A percentile compares a stretch with the other conserved stretches of the same genome.
These are phyloP conservation scores for Fundulus diaphanus DNA, from an alignment of 2,797 vertebrate genomes.

Conservation along the genomic window DNA sequence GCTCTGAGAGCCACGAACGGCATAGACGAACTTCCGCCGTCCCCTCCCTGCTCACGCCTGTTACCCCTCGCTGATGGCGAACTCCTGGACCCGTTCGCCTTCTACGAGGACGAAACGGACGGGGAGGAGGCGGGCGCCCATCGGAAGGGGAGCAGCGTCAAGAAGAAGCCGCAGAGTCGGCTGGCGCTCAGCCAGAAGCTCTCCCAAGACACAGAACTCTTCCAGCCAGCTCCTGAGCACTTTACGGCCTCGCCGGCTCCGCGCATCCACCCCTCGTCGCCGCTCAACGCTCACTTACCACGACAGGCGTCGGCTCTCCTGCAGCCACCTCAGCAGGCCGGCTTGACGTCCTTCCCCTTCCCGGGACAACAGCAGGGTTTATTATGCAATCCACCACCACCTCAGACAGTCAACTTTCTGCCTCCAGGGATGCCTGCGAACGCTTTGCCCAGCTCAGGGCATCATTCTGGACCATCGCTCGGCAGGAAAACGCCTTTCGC, in stretches of 20 bases:
- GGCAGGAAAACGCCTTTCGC: slow-evolving; percentile 86
- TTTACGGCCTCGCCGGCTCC: slow-evolving; percentile 91
- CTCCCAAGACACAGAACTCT: slow-evolving; percentile 83
- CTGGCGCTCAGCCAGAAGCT: slow-evolving; percentile 91
- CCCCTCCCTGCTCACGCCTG: slow-evolving; percentile 91
- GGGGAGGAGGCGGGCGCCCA: slow-evolving; percentile 86
- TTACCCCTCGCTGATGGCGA: slow-evolving; percentile 90
- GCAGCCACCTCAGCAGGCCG: slow-evolving; percentile 83
- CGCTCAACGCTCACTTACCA: slow-evolving; percentile 82
- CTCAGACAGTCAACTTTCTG: slow-evolving; percentile 93
- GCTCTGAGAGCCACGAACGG: slow-evolving; percentile 95
- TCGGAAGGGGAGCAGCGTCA: slow-evolving; percentile 89
- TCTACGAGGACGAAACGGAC: slow-evolving; percentile 89
- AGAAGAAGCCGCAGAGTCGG: slow-evolving; percentile 93
- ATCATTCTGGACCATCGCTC: slow-evolving; percentile 84
- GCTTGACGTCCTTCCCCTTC: slow-evolving; percentile 76
- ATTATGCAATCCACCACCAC: slow-evolving; percentile 97
- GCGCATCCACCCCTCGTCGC: slow-evolving; percentile 74
- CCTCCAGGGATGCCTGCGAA: slow-evolving; percentile 88
- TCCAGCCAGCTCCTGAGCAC: slow-evolving; percentile 93
- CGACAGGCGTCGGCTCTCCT: slow-evolving; percentile 79
- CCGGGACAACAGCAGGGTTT: slow-evolving; percentile 87
- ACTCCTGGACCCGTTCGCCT: slow-evolving; percentile 95
- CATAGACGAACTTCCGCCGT: slow-evolving; percentile 92
- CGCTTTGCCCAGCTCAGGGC: slow-evolving; percentile 87